phyloP scores from a whole-genome alignment of 2,113 vertebrate genomes.

The Mastomys coucha region DNA sequence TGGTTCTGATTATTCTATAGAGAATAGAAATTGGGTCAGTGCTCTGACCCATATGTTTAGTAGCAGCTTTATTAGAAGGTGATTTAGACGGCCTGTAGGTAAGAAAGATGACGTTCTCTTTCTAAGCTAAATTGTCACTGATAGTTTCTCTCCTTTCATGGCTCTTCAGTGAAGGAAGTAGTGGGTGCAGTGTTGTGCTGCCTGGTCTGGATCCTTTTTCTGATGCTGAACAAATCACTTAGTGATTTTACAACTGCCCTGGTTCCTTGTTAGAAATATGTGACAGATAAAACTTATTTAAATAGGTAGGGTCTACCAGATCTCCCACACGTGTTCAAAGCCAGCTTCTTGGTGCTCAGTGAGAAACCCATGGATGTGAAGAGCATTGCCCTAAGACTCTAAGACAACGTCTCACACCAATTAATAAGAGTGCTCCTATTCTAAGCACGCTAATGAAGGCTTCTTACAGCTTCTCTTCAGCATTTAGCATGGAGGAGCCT shows the following conservation, averaged over 20 bases:
- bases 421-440: not conserved
- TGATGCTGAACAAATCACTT: not conserved
- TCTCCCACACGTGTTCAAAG: not conserved
- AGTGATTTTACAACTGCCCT: slow-evolving; percentile 26
- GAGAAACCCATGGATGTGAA: not conserved
- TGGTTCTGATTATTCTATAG: not conserved
- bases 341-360: not conserved
- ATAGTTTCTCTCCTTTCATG: slow-evolving; percentile 9
- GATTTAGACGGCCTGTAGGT: not conserved
- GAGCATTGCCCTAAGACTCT: not conserved
- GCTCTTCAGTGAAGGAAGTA: not conserved
- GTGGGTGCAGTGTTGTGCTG: not conserved
- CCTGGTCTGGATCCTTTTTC: not conserved
- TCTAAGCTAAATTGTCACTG: not conserved
- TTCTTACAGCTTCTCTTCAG: not conserved
- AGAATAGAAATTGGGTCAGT: not conserved
- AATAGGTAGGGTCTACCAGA: not conserved
- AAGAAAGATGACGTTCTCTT: not conserved
- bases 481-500: not conserved
- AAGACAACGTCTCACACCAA: not conserved
- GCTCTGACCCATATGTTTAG: not conserved
- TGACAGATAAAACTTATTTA: slow-evolving; percentile 39
- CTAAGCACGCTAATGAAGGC: not conserved
- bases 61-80: slow-evolving; percentile 21
- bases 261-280: slow-evolving; percentile 53